A percentile compares a stretch with the other conserved stretches of the same genome.
Conservation (phyloP, 2,888 invertebrate genomes). For the Agrotis segetum region DNA sequence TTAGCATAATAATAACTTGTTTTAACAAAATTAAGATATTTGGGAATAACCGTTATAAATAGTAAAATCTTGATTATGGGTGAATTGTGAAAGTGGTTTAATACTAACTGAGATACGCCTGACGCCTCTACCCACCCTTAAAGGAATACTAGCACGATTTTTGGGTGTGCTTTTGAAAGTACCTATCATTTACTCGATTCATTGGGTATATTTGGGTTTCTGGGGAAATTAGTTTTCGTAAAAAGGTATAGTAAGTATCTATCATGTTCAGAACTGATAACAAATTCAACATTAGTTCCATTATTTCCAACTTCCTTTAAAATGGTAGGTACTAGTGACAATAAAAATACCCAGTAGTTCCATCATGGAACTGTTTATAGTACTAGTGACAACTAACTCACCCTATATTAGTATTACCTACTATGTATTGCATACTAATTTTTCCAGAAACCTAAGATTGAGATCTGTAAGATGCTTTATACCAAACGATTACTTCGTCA, state of each 20-base stretch:
- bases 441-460: background rate
- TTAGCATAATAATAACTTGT: slow-evolving; percentile 23
- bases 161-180: too few species aligned
- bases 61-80: background rate
- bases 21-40: background rate
- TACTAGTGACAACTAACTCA: too few species aligned
- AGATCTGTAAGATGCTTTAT: background rate
- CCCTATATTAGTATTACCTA: too few species aligned
- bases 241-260: background rate
- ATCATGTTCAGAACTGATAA: background rate
- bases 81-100: background rate
- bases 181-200: too few species aligned
- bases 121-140: background rate
- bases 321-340: too few species aligned
- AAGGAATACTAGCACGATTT: background rate
- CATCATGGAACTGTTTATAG: too few species aligned
- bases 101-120: background rate
- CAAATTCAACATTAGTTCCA: too few species aligned
- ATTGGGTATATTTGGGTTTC: background rate
- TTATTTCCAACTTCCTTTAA: too few species aligned
- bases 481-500: slow-evolving; percentile 7
- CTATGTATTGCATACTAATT: background rate
- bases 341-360: too few species aligned
- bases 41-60: background rate
- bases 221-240: background rate